Base-by-base conservation (phyloP, 2,888 invertebrate species). In the Enchytraeus crypticus region DNA sequence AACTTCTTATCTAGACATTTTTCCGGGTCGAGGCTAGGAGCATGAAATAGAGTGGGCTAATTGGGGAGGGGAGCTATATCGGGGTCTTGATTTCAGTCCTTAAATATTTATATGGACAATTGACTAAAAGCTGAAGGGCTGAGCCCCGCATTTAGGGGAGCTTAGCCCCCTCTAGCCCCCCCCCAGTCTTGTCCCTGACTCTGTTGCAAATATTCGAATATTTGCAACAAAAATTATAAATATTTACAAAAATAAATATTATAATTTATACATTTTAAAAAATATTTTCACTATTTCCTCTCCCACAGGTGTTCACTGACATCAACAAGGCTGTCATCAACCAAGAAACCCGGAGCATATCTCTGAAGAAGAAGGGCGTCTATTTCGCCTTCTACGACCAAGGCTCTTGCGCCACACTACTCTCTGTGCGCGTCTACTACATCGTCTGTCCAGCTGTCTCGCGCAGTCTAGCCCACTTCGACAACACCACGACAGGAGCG, bases 341-440 rank as follows among this genome's bases (percentile, higher is more conserved):
- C 68, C 70, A 67, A 2, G 78, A 78, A 57, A 70, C 70, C 11
- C 64, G 72, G n/a, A 71, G 72, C 54, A 70, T 79, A 49, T 89
- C 93, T 14, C 90, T 96, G 18, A 90, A 89, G 63, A 92, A 92
- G 77, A 88, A 90, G 27, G 95, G 96, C 46, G 92, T 97, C 8
- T 97, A 96, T 77, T 95, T 98, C 80, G 96, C 97, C 32, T 93
- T 98, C 79, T 85, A 93, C 73, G 98, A 98, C 81, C 92, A 93
- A 78, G 97, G 97, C 11, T 95, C 96, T 5, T 98, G 98, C 79
- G 91, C 96, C 71, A 95, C 95, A 45, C 85, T 98, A 38, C 83
- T 97, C 53, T 92, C 95, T 54, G 90, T 97, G 33, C 74, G 84
- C 81, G 84, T 97, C 21, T 97, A 92, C 81, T 97, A 96, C 79